Base-by-base conservation (phyloP, 2,113 vertebrate species). In the Hyaena hyaena region DNA sequence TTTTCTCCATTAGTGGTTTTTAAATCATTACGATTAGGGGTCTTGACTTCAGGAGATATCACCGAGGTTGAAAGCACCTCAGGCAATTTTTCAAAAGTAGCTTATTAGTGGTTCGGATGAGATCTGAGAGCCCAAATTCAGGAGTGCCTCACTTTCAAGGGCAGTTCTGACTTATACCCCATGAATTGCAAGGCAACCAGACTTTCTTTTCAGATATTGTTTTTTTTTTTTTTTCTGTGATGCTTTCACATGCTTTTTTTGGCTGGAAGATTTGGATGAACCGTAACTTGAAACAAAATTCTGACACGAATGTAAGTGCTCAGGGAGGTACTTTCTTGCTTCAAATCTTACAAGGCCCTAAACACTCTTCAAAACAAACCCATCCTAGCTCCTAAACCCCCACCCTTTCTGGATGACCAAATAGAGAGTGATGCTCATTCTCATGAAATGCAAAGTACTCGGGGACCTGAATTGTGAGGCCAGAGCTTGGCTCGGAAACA, bases 151-250 rank as follows among this genome's bases (percentile, higher is more conserved):
- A 50, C 8, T 43, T 81, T 96, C 84, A 81, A 76, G 76, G 87
- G 45, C 83, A 87, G 33, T 43, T 83, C 73, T 71, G 58, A 35
- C n/a, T 88, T 66, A 39, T 11, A 43, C 4, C 55, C n/a, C 77
- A 1, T 93, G 71, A 95, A 65, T 85, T 92, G 69, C 48, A 69
- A 88, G 66, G 23, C 86, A 71, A 61, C 73, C 8, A 71, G 79
- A 63, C 12, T 6, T 90, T 45, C 43, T 84, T 96, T 91, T 93
- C 68, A 90, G 93, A 74, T 92, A 76, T 39, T 39, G 39, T 39
- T 39, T 39, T 63, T 86, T 83, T 97, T 98, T 96, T 84, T 96
- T 98, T 97, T 96, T 84, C 94, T 81, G 83, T 91, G 96, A 96
- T 97, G 82, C 90, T 96, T 96, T 96, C 69, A 84, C 76, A 53